Evolutionary conservation across 1,140 invertebrate species (phyloP).

Genomic region (Bilobella aurantiaca): DNA sequence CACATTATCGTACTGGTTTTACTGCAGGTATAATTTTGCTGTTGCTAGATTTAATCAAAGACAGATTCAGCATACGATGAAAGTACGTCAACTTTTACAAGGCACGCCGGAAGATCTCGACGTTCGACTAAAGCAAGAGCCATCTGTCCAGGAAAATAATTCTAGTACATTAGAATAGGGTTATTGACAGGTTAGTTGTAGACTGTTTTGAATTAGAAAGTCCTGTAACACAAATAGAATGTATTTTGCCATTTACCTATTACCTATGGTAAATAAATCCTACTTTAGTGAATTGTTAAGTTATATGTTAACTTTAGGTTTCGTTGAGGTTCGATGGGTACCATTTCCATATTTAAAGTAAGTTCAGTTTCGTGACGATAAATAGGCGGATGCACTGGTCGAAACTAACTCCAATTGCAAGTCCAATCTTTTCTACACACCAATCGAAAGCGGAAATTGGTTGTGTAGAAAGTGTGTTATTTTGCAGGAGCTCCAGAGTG

Average conservation of each 20-base stretch:
- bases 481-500: slow-evolving; percentile 62
- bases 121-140: background rate
- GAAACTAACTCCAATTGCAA: slow-evolving; percentile 78
- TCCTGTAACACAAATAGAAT: too few relatives aligned
- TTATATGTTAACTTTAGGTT: background rate
- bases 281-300: too few relatives aligned
- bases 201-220: too few relatives aligned
- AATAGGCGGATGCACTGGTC: slow-evolving; percentile 83
- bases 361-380: slow-evolving; percentile 80
- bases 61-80: slow-evolving; percentile 21
- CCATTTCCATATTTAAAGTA: slow-evolving; percentile 38
- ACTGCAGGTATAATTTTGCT: slow-evolving; percentile 28
- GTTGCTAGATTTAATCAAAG: slow-evolving; percentile 21
- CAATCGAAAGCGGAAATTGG: slow-evolving; percentile 82
- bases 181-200: too few relatives aligned
- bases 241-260: too few relatives aligned
- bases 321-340: background rate
- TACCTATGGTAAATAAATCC: too few relatives aligned
- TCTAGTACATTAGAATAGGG: too few relatives aligned
- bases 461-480: slow-evolving; percentile 69
- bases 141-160: too few relatives aligned
- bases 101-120: background rate
- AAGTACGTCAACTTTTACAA: background rate
- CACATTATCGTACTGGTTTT: slow-evolving; percentile 46
- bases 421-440: slow-evolving; percentile 77